phyloP scores from a whole-genome alignment of 1,140 invertebrate genomes.

The Bombus sibiricus region DNA sequence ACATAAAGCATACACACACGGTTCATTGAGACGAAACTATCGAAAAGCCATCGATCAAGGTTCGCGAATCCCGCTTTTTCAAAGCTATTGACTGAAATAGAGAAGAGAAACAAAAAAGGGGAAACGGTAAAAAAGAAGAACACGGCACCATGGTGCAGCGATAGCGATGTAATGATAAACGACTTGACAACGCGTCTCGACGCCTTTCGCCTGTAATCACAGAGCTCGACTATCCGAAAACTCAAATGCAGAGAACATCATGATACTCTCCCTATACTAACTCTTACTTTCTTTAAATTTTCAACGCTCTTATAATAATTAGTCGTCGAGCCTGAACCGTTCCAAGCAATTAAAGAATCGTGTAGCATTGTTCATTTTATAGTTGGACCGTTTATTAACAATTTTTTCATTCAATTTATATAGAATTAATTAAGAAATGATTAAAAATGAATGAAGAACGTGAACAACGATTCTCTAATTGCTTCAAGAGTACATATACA shows the following conservation, averaged over 20 bases:
- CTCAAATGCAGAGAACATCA: not conserved
- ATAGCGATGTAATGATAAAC: not conserved
- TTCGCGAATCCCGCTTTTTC: not conserved
- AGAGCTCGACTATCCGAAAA: not conserved
- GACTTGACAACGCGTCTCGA: not conserved
- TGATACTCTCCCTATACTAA: not conserved
- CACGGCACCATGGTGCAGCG: not conserved
- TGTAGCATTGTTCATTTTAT: not conserved
- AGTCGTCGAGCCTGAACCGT: no score
- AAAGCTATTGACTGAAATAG: not conserved
- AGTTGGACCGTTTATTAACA: not conserved
- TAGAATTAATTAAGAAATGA: not conserved
- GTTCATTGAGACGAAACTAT: not conserved
- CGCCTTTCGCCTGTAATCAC: not conserved
- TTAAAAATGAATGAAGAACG: not conserved
- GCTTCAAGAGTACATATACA: not conserved
- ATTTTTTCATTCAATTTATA: not conserved
- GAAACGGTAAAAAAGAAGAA: not conserved
- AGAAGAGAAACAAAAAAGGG: not conserved
- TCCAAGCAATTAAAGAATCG: not conserved
- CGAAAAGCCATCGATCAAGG: not conserved
- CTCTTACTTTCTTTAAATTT: not conserved
- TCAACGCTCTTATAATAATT: not conserved
- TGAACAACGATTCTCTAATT: not conserved
- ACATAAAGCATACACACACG: not conserved